These are phyloP conservation scores for Zaprionus davidi DNA, from an alignment of 1,140 invertebrate genomes.

Conservation along the genomic window DNA sequence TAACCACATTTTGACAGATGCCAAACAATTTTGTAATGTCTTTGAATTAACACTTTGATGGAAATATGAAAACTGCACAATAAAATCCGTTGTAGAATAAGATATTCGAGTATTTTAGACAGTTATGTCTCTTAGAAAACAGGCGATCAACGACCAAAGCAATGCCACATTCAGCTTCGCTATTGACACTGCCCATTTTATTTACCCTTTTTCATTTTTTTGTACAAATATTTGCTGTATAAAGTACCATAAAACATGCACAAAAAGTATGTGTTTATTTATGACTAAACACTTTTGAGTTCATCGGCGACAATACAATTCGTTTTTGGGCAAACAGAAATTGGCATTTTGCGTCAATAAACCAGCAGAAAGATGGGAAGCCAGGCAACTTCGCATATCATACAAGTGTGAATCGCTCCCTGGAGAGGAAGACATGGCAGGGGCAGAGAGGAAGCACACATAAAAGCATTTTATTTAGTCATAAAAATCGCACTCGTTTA, in stretches of 20 bases:
- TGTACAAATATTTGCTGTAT: background rate
- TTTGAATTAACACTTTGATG: constrained; percentile 22
- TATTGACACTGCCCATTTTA: too few species aligned
- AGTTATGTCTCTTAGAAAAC: too few species aligned
- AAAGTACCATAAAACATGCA: constrained; percentile 45
- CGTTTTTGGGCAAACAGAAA: constrained; percentile 61
- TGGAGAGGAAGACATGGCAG: background rate
- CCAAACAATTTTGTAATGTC: background rate
- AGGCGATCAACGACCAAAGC: too few species aligned
- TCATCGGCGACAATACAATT: constrained; percentile 26
- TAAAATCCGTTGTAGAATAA: too few species aligned
- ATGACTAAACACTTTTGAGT: constrained; percentile 64
- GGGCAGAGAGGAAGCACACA: background rate
- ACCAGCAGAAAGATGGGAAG: constrained; percentile 14
- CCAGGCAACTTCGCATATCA: constrained; percentile 8
- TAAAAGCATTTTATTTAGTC: constrained; percentile 77
- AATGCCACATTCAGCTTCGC: too few species aligned
- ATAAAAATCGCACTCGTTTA: constrained; percentile 71
- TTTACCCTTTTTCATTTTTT: too few species aligned
- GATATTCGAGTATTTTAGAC: too few species aligned
- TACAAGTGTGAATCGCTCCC: constrained; percentile 10
- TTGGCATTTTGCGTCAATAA: constrained; percentile 72
- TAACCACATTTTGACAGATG: background rate
- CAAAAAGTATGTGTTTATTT: constrained; percentile 54
- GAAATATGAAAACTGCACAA: too few species aligned